Conservation (phyloP, 2,113 vertebrate genomes). For the Amblyopsis rosae region DNA sequence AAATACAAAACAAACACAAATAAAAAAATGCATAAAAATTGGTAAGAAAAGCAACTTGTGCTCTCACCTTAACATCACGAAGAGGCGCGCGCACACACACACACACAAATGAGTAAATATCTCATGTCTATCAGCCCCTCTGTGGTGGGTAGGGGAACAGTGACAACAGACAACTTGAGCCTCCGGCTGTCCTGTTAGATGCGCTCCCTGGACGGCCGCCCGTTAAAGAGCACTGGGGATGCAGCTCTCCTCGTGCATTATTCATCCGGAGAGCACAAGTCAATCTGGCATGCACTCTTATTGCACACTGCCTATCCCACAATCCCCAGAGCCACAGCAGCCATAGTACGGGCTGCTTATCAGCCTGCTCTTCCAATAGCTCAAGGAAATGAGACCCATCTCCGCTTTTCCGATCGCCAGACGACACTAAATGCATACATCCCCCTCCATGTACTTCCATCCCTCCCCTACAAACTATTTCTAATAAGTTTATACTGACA, state of each 20-base stretch:
- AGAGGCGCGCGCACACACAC: constrained; percentile 12
- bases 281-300: constrained; percentile 33
- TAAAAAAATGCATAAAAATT: neutral
- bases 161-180: constrained; percentile 35
- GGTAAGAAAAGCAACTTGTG: constrained; percentile 8
- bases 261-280: constrained; percentile 53
- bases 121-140: constrained; percentile 15
- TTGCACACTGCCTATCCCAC: constrained; percentile 47
- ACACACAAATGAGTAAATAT: neutral
- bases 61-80: constrained; percentile 37
- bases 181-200: constrained; percentile 43
- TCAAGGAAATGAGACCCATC: constrained; percentile 50
- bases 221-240: constrained; percentile 25
- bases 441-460: constrained; percentile 30
- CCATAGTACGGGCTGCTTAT: constrained; percentile 28
- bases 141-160: constrained; percentile 23
- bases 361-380: constrained; percentile 38
- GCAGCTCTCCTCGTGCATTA: constrained; percentile 47
- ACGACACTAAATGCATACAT: constrained; percentile 33
- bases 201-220: constrained; percentile 29
- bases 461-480: constrained; percentile 13
- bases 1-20: constrained; percentile 13
- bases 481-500: constrained; percentile 42
- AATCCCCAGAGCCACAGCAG: constrained; percentile 33
- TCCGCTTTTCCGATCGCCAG: constrained; percentile 45